Evolutionary conservation across 2,797 vertebrate genomes (phyloP).

Genomic region (Florisuga fusca): DNA sequence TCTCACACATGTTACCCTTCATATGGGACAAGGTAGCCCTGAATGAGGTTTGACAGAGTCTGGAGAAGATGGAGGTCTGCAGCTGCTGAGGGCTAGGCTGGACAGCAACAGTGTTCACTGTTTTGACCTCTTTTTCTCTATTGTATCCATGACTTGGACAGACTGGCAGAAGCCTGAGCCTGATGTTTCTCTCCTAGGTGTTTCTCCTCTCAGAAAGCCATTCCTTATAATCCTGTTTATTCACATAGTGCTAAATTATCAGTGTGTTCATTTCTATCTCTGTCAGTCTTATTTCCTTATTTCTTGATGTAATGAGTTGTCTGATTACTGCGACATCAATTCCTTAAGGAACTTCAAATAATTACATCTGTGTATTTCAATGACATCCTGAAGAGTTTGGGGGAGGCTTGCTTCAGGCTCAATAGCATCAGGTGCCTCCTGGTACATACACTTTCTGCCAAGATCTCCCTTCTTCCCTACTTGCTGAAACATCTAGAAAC

Average conservation of each 20-base stretch:
- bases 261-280: constrained; percentile 74
- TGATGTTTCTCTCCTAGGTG: constrained; percentile 49
- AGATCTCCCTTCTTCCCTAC: constrained; percentile 36
- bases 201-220: constrained; percentile 44
- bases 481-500: constrained; percentile 48
- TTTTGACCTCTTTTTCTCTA: background rate
- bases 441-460: constrained; percentile 24
- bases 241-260: constrained; percentile 73
- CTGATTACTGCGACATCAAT: constrained; percentile 80
- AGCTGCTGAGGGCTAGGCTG: background rate
- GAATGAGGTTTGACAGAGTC: background rate
- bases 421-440: constrained; percentile 68
- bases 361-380: constrained; percentile 66
- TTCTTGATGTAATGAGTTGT: constrained; percentile 80
- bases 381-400: constrained; percentile 59
- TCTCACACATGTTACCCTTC: background rate
- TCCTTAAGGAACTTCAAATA: constrained; percentile 69
- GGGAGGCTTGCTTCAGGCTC: constrained; percentile 54
- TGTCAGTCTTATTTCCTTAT: constrained; percentile 77
- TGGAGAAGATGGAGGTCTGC: background rate
- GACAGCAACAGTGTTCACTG: background rate
- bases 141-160: background rate
- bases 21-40: background rate
- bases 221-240: constrained; percentile 60
- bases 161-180: background rate